These are phyloP conservation scores for Thereuonema tuberculata DNA, from an alignment of 1,140 invertebrate genomes.

Conservation along the genomic window DNA sequence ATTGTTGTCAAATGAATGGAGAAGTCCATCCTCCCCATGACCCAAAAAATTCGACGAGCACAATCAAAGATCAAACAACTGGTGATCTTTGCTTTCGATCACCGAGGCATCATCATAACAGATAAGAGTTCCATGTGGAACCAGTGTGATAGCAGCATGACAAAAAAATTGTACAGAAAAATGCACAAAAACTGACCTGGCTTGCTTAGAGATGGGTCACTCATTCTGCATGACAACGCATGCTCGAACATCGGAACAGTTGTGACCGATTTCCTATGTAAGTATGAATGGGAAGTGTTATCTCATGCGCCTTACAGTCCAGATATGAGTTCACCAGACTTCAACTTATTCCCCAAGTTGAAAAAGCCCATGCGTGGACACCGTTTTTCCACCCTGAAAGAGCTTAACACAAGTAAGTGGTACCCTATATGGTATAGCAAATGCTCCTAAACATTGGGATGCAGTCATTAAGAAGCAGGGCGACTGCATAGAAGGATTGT, in stretches of 20 bases:
- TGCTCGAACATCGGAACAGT: background rate
- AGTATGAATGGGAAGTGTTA: background rate
- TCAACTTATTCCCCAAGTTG: background rate
- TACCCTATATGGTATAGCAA: background rate
- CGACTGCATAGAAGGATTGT: background rate
- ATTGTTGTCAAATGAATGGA: background rate
- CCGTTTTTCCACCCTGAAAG: background rate
- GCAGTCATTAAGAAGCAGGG: background rate
- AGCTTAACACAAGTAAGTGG: conserved; percentile 10
- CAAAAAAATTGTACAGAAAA: background rate
- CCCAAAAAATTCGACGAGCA: background rate
- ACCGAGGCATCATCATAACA: background rate
- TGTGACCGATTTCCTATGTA: background rate
- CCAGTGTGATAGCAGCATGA: too few species aligned
- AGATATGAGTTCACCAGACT: background rate
- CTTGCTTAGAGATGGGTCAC: background rate
- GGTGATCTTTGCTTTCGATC: background rate
- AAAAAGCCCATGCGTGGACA: background rate
- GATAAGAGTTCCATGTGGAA: background rate
- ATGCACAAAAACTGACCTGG: background rate
- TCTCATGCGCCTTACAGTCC: background rate
- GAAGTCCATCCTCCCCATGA: background rate
- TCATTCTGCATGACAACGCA: background rate
- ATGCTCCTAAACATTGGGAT: background rate
- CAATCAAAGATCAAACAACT: background rate